Percentiles rank a stretch among this genome's conserved stretches.
These are phyloP conservation scores for Meda fulgida DNA, from an alignment of 2,797 vertebrate genomes.

Conservation along the genomic window DNA sequence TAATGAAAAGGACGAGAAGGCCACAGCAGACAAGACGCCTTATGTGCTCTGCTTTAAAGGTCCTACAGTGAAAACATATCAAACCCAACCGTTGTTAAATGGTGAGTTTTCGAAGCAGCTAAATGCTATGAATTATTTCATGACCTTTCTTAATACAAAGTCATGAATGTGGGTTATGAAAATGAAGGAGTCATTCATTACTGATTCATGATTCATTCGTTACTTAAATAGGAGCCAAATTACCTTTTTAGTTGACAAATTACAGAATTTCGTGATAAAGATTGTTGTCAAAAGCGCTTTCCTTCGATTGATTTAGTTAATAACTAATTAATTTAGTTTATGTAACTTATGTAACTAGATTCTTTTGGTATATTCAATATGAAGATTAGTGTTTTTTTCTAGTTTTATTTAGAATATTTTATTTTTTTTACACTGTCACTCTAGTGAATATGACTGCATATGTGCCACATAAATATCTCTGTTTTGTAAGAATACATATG, in stretches of 20 bases:
- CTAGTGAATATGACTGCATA: neutral
- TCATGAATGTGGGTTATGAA: neutral
- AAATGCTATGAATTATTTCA: neutral
- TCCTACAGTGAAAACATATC: neutral
- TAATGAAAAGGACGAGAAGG: conserved; percentile 9
- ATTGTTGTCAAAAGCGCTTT: too few species aligned
- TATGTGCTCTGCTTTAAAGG: conserved; percentile 5
- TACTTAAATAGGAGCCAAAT: neutral
- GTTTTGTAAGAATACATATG: neutral
- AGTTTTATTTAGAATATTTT: neutral
- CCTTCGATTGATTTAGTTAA: neutral
- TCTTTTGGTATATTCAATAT: too few species aligned
- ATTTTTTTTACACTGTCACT: neutral
- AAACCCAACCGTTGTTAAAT: too few species aligned
- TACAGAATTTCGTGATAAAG: neutral
- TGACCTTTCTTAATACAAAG: neutral
- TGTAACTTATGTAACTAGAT: too few species aligned
- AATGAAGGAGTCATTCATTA: too few species aligned
- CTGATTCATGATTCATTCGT: neutral
- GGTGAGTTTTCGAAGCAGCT: neutral
- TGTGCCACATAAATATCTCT: neutral
- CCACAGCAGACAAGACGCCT: neutral
- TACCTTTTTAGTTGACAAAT: neutral
- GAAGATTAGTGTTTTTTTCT: too few species aligned
- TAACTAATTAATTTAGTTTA: neutral